Base-by-base conservation (phyloP, 2,113 vertebrate genomes). In the Ptychochromis oligacanthus region DNA sequence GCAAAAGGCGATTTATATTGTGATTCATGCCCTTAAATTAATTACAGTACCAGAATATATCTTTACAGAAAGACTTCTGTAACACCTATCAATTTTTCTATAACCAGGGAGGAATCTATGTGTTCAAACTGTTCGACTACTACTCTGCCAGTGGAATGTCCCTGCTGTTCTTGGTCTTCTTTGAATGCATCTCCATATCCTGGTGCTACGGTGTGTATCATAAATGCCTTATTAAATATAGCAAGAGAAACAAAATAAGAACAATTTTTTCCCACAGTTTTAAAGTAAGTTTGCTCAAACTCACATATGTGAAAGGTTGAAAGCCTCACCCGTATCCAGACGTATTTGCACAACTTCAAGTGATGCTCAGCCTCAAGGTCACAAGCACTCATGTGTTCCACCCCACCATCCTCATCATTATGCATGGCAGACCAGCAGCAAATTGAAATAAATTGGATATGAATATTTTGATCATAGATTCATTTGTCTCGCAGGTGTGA, bases 61-160 rank as follows among this genome's bases (percentile, higher is more conserved):
- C 22, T 72, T 17, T 43, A 72, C 46, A 54, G 11, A n/a, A 52
- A 72, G 67, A 31, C 61, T 74, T 55, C 54, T 18, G 24, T 88
- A 49, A 78, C 57, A 55, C n/a, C 46, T 54, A 72, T 72, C 26
- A 54, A 72, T 87, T 82, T 81, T 86, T 88, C 54, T 87, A 82
- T 79, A 26, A 64, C 59, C 89, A 99, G 98, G 98, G 98, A 75
- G 98, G 98, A 83, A 96, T 99, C 86, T 99, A 99, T 38, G 98
- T 99, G 89, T 99, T 99, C 94, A 99, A 99, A 87, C 97, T 99
- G 84, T 99, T 99, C 60, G 98, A 99, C 91, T 99, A 99, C 95
- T 99, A 99, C 93, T 99, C 98, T 28, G 98, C 98, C 93, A 99
- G 98, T 49, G 98, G 98, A 84, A 99, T 99, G 98, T 98, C 96